phyloP scores from a whole-genome alignment of 2,113 vertebrate species.

The Lepidothrix coronata region DNA sequence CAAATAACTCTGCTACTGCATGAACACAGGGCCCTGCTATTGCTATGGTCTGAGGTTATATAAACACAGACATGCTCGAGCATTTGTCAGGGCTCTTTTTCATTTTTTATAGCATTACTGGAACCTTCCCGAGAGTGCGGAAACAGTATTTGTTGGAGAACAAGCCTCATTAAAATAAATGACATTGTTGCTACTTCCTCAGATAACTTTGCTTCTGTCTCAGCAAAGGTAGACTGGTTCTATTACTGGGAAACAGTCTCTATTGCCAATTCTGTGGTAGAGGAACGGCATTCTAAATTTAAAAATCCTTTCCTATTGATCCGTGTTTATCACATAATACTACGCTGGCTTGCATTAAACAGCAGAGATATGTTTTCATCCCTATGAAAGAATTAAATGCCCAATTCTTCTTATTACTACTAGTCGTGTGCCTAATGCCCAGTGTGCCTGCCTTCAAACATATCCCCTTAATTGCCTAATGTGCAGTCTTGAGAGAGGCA shows the following conservation, averaged over 20 bases:
- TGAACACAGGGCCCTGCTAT: not conserved
- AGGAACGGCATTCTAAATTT: slow-evolving; percentile 54
- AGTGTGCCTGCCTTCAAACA: slow-evolving; percentile 41
- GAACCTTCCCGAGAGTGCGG: slow-evolving; percentile 20
- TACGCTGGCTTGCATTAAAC: slow-evolving; percentile 41
- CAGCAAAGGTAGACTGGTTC: slow-evolving; percentile 41
- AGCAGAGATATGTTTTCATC: slow-evolving; percentile 35
- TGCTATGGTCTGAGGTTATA: not conserved
- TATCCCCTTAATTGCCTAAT: slow-evolving; percentile 65
- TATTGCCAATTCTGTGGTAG: slow-evolving; percentile 44
- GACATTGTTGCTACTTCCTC: slow-evolving; percentile 40
- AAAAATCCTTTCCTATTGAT: slow-evolving; percentile 67
- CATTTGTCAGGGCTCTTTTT: slow-evolving; percentile 6
- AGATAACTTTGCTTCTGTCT: slow-evolving; percentile 44
- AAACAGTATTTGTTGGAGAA: slow-evolving; percentile 40
- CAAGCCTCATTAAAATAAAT: slow-evolving; percentile 63
- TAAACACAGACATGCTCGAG: not conserved
- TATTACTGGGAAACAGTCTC: slow-evolving; percentile 41
- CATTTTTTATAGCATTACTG: slow-evolving; percentile 34
- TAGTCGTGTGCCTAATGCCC: slow-evolving; percentile 60
- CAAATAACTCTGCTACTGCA: not conserved
- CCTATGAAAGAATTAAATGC: slow-evolving; percentile 66
- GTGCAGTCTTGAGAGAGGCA: slow-evolving; percentile 53
- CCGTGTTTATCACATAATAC: slow-evolving; percentile 52
- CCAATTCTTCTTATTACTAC: slow-evolving; percentile 66